Evolutionary conservation across 2,888 invertebrate genomes (phyloP), one percentile per base, ranked within the genome.

Genomic region (Linhomoeus sp.): DNA sequence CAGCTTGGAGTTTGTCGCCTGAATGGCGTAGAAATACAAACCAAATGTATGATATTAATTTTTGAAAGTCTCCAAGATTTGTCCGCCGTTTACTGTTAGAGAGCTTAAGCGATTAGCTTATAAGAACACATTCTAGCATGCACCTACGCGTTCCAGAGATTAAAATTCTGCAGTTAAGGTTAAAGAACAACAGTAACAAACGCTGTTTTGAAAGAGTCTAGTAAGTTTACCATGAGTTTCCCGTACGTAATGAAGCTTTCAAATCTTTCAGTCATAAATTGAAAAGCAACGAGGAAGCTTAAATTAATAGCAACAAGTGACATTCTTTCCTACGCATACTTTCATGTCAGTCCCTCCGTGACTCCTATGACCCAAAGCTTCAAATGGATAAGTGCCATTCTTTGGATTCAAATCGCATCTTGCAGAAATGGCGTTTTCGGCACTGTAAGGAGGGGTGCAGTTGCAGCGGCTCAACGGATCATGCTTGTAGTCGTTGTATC

Each of bases 271-370:
- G n/a, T n/a, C n/a, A n/a, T n/a, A n/a, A n/a, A n/a, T n/a, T n/a
- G n/a, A n/a, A n/a, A n/a, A n/a, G n/a, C n/a, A n/a, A n/a, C n/a
- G n/a, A n/a, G n/a, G n/a, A n/a, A n/a, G n/a, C n/a, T n/a, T n/a
- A n/a, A n/a, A n/a, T n/a, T n/a, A n/a, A n/a, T n/a, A n/a, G n/a
- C n/a, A n/a, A n/a, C n/a, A n/a, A n/a, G n/a, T n/a, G 39, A 24
- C 24, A 23, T 3, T 12, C 29, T 12, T 12, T 5, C 29, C 29
- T 29, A 5, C 5, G 29, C 5, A 12, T 29, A 77, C 68, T 70
- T 80, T 80, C 62, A 75, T 74, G 64, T 80, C 80, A 1, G 75
- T 77, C 33, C 72, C 78, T 52, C 78, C 79, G 66, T 77, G 77
- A 55, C 73, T 71, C 53, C 78, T 72, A 67, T 79, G 78, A 1